Evolutionary conservation across 2,888 invertebrate species (phyloP).

Genomic region (Rotaria socialis): DNA sequence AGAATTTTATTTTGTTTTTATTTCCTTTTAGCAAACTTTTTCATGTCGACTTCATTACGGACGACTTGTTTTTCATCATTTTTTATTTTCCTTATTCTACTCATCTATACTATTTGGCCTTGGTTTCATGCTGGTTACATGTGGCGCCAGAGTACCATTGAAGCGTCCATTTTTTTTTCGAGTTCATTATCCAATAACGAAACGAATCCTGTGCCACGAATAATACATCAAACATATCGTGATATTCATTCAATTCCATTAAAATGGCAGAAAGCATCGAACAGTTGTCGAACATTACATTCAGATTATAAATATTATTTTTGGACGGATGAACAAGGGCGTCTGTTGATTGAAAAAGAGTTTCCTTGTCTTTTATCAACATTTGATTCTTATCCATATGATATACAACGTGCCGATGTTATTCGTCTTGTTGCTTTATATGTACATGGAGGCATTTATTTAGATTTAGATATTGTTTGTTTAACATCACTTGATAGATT

Average conservation of each 20-base stretch:
- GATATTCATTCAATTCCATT: background rate
- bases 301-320: slow-evolving; percentile 46
- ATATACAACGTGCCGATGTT: slow-evolving; percentile 47
- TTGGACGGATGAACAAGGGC: slow-evolving; percentile 47
- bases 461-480: slow-evolving; percentile 47
- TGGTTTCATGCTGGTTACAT: background rate
- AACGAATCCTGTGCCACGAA: background rate
- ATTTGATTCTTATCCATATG: slow-evolving; percentile 47
- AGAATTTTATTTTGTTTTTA: no score
- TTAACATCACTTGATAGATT: background rate
- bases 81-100: no score
- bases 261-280: background rate
- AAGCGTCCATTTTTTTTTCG: background rate
- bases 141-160: background rate
- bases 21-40: no score
- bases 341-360: slow-evolving; percentile 43
- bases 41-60: no score
- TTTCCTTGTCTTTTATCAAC: slow-evolving; percentile 48
- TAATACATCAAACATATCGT: background rate
- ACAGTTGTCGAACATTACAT: slow-evolving; percentile 27
- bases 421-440: slow-evolving; percentile 48
- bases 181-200: background rate
- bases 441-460: slow-evolving; percentile 48
- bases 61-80: no score
- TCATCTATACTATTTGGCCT: background rate